Conservation (phyloP, 2,797 vertebrate genomes). For the Anguilla obscura region DNA sequence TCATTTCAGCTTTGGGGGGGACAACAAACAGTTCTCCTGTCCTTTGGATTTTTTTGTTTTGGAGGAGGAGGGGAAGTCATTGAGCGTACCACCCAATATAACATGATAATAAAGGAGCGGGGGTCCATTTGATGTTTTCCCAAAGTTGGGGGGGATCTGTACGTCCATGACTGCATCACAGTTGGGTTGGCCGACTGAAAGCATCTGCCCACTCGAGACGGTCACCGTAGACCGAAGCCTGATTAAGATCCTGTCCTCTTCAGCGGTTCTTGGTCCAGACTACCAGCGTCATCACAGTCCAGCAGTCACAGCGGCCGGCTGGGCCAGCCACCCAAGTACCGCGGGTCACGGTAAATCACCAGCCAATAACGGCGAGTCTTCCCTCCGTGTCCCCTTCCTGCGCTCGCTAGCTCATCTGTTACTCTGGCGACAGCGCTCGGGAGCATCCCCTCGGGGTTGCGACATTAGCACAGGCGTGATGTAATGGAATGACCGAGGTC, state of each 20-base stretch:
- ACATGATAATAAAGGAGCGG: neutral
- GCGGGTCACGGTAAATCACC: neutral
- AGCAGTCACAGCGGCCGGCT: conserved; percentile 20
- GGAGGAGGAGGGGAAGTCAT: neutral
- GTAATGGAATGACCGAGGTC: neutral
- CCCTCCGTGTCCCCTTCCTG: neutral
- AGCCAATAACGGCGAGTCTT: neutral
- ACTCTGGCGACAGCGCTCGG: neutral
- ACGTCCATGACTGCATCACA: neutral
- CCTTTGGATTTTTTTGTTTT: no score
- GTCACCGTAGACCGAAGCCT: conserved; percentile 15
- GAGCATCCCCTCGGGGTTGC: neutral
- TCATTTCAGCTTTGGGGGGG: no score
- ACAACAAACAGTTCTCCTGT: no score
- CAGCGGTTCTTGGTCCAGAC: neutral
- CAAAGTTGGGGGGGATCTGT: neutral
- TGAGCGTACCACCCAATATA: neutral
- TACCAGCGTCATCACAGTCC: neutral
- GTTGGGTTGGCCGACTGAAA: conserved; percentile 17
- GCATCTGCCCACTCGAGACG: neutral
- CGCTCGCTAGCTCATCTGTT: neutral
- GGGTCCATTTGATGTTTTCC: neutral
- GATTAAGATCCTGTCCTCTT: conserved; percentile 28
- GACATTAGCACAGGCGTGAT: neutral
- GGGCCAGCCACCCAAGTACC: no score